Evolutionary conservation across 2,888 invertebrate genomes (phyloP).

Genomic region (Latrodectus hesperus): DNA sequence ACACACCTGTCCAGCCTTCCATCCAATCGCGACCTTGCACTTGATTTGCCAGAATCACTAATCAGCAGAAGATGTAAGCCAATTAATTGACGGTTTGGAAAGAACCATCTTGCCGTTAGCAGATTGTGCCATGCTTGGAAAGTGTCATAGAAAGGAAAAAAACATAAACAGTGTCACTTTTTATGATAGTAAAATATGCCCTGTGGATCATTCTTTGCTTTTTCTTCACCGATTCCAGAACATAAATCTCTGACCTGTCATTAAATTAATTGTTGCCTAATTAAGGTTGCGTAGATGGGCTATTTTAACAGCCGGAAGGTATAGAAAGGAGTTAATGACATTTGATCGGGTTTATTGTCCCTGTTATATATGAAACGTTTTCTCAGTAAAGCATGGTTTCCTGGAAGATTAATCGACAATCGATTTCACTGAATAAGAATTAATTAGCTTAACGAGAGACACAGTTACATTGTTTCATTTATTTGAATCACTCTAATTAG

Average conservation of each 20-base stretch:
- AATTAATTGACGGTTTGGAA: not conserved
- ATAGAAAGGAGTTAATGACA: not conserved
- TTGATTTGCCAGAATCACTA: not conserved
- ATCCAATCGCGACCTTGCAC: not conserved
- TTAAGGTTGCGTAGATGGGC: not conserved
- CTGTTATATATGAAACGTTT: too few species aligned
- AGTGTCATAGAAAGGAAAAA: not conserved
- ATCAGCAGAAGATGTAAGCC: not conserved
- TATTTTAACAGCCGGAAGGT: not conserved
- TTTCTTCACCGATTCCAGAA: not conserved
- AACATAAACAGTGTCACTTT: slow-evolving; percentile 1
- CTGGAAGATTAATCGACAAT: too few species aligned
- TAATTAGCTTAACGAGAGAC: too few species aligned
- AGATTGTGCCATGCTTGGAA: not conserved
- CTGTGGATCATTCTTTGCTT: not conserved
- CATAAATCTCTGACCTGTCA: slow-evolving; percentile 3
- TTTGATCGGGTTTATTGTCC: not conserved
- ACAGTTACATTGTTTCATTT: too few species aligned
- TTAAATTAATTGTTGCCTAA: not conserved
- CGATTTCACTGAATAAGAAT: too few species aligned
- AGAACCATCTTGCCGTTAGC: not conserved
- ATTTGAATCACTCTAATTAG: too few species aligned
- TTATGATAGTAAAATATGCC: not conserved
- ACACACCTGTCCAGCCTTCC: too few species aligned
- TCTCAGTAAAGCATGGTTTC: too few species aligned